Evolutionary conservation across 2,888 invertebrate genomes (phyloP).

Genomic region (Agonopterix alstromeriana): DNA sequence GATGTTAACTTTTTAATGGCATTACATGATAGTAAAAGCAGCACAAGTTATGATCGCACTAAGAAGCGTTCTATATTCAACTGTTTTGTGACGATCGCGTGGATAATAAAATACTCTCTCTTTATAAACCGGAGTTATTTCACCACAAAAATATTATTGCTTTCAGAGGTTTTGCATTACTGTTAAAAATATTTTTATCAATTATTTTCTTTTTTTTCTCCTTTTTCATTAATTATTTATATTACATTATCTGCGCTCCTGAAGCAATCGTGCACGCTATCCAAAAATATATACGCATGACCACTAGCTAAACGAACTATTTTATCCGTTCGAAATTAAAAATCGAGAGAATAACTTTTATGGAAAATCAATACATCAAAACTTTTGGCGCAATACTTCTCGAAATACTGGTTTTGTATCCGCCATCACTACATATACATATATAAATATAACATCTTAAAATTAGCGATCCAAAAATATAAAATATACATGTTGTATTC

Average conservation of each 20-base stretch:
- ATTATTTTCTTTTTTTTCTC: conserved; percentile 24
- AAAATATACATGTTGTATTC: conserved; percentile 74
- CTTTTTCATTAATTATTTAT: conserved; percentile 25
- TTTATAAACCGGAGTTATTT: conserved; percentile 48
- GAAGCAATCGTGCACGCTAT: conserved; percentile 71
- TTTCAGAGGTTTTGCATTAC: conserved; percentile 62
- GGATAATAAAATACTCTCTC: conserved; percentile 64
- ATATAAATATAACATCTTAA: conserved; percentile 78
- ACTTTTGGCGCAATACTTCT: conserved; percentile 73
- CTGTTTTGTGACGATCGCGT: conserved; percentile 55
- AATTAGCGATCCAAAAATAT: conserved; percentile 78
- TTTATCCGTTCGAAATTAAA: conserved; percentile 41
- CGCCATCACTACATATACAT: conserved; percentile 75
- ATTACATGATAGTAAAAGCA: conserved; percentile 24
- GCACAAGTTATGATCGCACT: conserved; percentile 50
- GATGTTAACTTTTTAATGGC: no score
- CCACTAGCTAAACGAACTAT: conserved; percentile 74
- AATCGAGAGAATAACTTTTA: conserved; percentile 58
- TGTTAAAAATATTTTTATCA: conserved; percentile 55
- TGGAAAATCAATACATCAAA: conserved; percentile 75
- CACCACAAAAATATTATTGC: conserved; percentile 74
- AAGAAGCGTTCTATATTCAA: conserved; percentile 53
- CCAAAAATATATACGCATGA: conserved; percentile 72
- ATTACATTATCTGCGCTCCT: conserved; percentile 37
- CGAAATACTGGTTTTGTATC: conserved; percentile 71